Base-by-base conservation (phyloP, 2,797 vertebrate species). In the Cossypha dichroa region DNA sequence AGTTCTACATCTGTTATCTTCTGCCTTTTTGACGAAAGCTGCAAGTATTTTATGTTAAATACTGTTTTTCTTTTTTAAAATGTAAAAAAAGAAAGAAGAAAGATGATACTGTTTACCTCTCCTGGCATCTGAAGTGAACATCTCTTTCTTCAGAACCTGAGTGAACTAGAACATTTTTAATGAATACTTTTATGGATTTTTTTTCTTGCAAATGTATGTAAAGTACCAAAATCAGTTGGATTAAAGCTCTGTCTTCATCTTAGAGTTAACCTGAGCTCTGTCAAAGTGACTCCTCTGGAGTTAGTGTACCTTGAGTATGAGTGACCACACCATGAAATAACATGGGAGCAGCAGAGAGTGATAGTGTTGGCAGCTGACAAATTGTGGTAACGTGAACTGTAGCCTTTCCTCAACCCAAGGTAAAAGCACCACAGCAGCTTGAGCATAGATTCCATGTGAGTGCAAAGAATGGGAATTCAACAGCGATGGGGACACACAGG, bases 321-420 rank as follows among this genome's bases (percentile, higher is more conserved):
- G 87, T 23, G 82, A 77, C 94, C 93, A 94, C 95, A 96, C 95
- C 94, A 91, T 91, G 93, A 91, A 83, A 95, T 85, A 97, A 96
- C 90, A 96, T 15, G 58, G 79, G 75, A 96, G 82, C 68, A 94
- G 94, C 94, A 93, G 60, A 80, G 72, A 33, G 22, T 9, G 87
- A 75, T 94, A 80, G 91, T 90, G 76, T 85, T 96, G 96, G 96
- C 95, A 77, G 54, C 69, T 80, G 89, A 54, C 31, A 80, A 70
- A 74, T 51, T 91, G 91, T 93, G 76, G 23, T 36, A 59, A 81
- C 0, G 11, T 59, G 38, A 90, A 62, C 54, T 26, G n/a, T 4
- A 88, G 84, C 84, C 62, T 67, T 70, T 67, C 45, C 52, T 18
- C 46, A 48, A 3, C 17, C n/a, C 81, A 33, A 74, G 59, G 64